phyloP scores from a whole-genome alignment of 2,113 vertebrate species.

The Lophotis ruficrista region DNA sequence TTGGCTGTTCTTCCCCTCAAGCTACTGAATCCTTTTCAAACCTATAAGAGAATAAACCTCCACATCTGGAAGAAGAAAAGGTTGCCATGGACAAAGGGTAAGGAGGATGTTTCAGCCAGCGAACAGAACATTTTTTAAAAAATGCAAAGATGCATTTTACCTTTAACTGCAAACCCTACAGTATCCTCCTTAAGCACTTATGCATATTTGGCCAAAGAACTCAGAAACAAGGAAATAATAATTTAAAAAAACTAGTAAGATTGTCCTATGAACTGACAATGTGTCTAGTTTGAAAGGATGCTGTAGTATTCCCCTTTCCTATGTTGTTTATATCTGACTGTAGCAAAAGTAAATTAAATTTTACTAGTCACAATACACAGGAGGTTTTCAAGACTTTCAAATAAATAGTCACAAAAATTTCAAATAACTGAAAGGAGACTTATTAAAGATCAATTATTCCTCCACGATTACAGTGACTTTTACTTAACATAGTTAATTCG shows the following conservation, averaged over 20 bases:
- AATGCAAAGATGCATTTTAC: background rate
- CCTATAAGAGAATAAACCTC: background rate
- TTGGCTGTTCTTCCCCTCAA: background rate
- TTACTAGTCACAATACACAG: background rate
- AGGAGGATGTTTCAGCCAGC: background rate
- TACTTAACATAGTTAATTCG: background rate
- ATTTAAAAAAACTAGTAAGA: background rate
- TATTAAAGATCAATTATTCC: background rate
- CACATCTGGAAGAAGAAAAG: background rate
- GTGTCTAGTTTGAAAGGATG: background rate
- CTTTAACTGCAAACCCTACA: background rate
- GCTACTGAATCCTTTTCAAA: background rate
- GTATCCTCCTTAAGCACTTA: background rate
- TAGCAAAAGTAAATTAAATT: background rate
- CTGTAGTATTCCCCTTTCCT: background rate
- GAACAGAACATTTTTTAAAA: background rate
- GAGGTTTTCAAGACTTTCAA: background rate
- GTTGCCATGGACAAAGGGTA: background rate
- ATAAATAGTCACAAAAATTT: background rate
- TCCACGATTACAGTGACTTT: background rate
- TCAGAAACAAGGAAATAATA: background rate
- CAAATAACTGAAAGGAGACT: background rate
- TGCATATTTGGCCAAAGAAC: background rate
- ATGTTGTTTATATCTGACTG: background rate
- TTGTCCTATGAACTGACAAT: background rate